Base-by-base conservation (phyloP, 2,888 invertebrate genomes). In the Andrena bucephala region DNA sequence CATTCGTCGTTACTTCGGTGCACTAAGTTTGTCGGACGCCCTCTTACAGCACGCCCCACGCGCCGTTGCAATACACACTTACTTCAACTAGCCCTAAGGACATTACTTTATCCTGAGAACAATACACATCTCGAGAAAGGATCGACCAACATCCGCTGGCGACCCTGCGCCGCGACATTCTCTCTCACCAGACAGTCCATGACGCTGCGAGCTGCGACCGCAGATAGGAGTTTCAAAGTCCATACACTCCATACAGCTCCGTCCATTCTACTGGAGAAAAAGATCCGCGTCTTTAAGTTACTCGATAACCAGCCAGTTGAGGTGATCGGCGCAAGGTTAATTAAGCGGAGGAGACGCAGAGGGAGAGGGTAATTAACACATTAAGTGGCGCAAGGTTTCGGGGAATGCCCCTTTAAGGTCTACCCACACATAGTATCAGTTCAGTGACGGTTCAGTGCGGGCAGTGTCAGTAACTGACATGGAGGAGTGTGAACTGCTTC, bases 261-360 rank as follows among this genome's bases (percentile, higher is more conserved):
- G 42, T 20, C n/a, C 24, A 36, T 52, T 36, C 54, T 8, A 10
- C 52, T 8, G 36, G 29, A 65, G 20, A 2, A 16, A 10, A 29
- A 31, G 24, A 27, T 42, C 62, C 52, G 20, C 3, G 52, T 24
- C 63, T 68, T 24, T 42, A 33, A 50, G 52, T 29, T 60, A 10
- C 29, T 27, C 60, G 16, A 68, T 57, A 33, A 27, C 69, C 50
- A 33, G 54, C 24, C 31, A n/a, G n/a, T n/a, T 4, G 4, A n/a
- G 54, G 27, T 52, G 66, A 74, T 67, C 67, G 48, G 33, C 48
- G 36, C 75, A 31, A 69, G 75, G 69, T 60, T 70, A 63, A 63
- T 10, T 29, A 20, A 50, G 29, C 65, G 10, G n/a, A 31, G 29
- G 31, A 27, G 16, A 10, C 4, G 42, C 13, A 42, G 42, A 42